Conservation (phyloP, 2,113 vertebrate species). For the Pomatorhinus ruficollis region DNA sequence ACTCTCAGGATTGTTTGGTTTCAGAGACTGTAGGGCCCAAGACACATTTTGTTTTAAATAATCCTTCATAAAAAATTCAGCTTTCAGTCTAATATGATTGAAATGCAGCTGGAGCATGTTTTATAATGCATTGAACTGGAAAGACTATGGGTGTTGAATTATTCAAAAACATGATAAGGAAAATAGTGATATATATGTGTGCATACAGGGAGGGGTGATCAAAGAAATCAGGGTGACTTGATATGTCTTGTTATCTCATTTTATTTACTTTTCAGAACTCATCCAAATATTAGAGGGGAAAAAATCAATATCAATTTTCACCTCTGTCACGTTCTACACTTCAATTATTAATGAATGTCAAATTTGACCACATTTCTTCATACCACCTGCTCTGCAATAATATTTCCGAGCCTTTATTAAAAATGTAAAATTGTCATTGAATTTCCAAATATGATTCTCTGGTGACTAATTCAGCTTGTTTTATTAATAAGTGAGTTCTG, state of each 20-base stretch:
- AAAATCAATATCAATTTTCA: constrained; percentile 86
- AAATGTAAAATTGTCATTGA: constrained; percentile 87
- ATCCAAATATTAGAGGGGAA: constrained; percentile 80
- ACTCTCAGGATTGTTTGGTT: constrained; percentile 81
- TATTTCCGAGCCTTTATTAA: constrained; percentile 84
- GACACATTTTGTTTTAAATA: constrained; percentile 84
- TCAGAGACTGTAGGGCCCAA: constrained; percentile 75
- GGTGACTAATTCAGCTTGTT: constrained; percentile 83
- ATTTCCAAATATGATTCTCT: constrained; percentile 83
- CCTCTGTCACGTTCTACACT: constrained; percentile 76
- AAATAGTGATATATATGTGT: constrained; percentile 73
- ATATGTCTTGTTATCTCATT: constrained; percentile 81
- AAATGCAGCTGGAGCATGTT: constrained; percentile 79
- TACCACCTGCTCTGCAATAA: constrained; percentile 77
- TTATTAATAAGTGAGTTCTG: constrained; percentile 84
- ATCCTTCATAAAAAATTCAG: constrained; percentile 85
- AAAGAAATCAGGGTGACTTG: constrained; percentile 77
- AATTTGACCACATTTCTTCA: constrained; percentile 80
- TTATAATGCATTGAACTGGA: constrained; percentile 85
- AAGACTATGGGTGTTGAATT: constrained; percentile 79
- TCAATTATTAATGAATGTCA: constrained; percentile 87
- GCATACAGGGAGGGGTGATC: constrained; percentile 63
- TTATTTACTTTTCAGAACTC: constrained; percentile 85
- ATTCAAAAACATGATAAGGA: constrained; percentile 77
- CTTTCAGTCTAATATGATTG: constrained; percentile 82